phyloP scores from a whole-genome alignment of 2,888 invertebrate species.

The Drosophila melanosoma region DNA sequence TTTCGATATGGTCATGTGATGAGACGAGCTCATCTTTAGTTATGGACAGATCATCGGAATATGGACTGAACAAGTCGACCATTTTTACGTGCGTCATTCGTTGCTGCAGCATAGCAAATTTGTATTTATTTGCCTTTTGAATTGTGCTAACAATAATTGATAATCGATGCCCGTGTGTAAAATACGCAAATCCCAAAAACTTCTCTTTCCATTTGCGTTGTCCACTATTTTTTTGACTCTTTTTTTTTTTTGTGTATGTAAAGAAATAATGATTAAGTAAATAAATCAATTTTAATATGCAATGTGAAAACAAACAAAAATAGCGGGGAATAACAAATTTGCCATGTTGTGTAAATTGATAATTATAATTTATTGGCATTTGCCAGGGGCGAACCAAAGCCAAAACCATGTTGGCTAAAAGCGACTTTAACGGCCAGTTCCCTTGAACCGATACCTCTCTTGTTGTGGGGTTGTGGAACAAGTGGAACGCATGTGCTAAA shows the following conservation, averaged over 20 bases:
- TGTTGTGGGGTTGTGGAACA: constrained; percentile 19
- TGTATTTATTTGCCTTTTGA: constrained; percentile 29
- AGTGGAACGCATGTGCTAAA: constrained; percentile 41
- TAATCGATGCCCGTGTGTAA: constrained; percentile 3
- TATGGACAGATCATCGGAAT: constrained; percentile 15
- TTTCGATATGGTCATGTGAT: neutral
- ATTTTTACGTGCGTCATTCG: constrained; percentile 41
- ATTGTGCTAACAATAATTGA: constrained; percentile 46
- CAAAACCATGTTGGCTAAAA: constrained; percentile 17
- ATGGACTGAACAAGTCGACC: constrained; percentile 4
- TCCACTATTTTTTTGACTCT: neutral
- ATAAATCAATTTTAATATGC: constrained; percentile 38
- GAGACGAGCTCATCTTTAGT: constrained; percentile 19
- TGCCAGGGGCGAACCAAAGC: constrained; percentile 1
- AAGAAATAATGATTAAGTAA: constrained; percentile 38
- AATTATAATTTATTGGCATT: constrained; percentile 52
- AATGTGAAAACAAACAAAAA: constrained; percentile 11
- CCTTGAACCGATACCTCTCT: constrained; percentile 14
- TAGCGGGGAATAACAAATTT: constrained; percentile 13
- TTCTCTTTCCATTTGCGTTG: constrained; percentile 1
- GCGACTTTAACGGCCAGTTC: constrained; percentile 1
- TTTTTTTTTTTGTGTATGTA: constrained; percentile 5
- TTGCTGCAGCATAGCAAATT: constrained; percentile 20
- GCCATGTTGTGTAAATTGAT: constrained; percentile 60
- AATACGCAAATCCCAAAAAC: constrained; percentile 8